Percentiles rank a stretch among this genome's conserved stretches.
Evolutionary conservation across 2,888 invertebrate species (phyloP).

Genomic region (Nymphalis urticae): DNA sequence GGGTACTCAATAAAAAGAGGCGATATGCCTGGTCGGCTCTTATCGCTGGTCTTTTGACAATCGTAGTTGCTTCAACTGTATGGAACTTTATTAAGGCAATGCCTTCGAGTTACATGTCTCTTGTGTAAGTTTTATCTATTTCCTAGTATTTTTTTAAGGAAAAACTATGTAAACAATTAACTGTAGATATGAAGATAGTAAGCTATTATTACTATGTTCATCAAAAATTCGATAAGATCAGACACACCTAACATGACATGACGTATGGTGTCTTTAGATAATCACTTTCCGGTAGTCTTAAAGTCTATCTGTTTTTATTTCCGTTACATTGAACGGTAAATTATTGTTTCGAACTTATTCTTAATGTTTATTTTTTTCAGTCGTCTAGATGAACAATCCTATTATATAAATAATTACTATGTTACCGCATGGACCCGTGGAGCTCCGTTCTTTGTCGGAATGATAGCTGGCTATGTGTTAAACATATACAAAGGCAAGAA

Average conservation of each 20-base stretch:
- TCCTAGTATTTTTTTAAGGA: background rate
- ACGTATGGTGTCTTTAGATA: too few species aligned
- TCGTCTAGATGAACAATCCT: slow-evolving; percentile 29
- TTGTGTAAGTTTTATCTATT: slow-evolving; percentile 55
- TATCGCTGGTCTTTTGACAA: slow-evolving; percentile 30
- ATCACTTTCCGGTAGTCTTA: too few species aligned
- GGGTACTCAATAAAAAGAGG: slow-evolving; percentile 41
- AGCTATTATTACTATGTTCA: too few species aligned
- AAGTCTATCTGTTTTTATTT: too few species aligned
- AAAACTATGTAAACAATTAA: background rate
- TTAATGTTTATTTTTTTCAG: slow-evolving; percentile 33
- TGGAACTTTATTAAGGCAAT: slow-evolving; percentile 63
- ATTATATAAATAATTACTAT: slow-evolving; percentile 52
- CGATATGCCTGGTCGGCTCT: slow-evolving; percentile 40
- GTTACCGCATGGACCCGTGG: slow-evolving; percentile 55
- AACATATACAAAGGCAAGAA: slow-evolving; percentile 51
- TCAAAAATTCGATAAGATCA: too few species aligned
- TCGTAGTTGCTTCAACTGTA: slow-evolving; percentile 47
- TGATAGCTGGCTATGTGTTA: slow-evolving; percentile 63
- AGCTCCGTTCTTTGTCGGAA: slow-evolving; percentile 51
- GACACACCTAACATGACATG: too few species aligned
- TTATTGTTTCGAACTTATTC: background rate
- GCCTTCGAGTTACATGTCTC: slow-evolving; percentile 49
- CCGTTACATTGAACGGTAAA: too few species aligned
- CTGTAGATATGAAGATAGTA: too few species aligned